These are phyloP conservation scores for Amblyornis subalaris DNA, from an alignment of 2,113 vertebrate species.

Conservation along the genomic window DNA sequence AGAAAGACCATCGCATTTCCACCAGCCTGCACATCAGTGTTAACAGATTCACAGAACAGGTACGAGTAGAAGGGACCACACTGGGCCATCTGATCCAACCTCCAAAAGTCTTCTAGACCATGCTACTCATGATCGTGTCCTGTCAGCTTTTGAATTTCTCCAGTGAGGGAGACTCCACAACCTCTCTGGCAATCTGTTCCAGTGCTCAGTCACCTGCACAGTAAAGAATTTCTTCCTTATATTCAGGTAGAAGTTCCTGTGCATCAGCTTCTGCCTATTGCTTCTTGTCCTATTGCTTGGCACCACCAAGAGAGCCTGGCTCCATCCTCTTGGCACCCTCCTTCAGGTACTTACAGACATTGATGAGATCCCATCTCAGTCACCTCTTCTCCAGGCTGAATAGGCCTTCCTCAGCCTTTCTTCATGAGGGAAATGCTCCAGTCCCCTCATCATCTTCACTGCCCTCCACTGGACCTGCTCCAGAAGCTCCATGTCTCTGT, in stretches of 20 bases:
- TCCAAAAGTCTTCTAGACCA: background rate
- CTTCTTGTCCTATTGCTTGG: background rate
- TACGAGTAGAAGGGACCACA: background rate
- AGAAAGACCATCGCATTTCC: background rate
- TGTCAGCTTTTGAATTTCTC: background rate
- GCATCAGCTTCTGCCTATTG: background rate
- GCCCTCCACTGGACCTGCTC: background rate
- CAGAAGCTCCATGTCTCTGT: background rate
- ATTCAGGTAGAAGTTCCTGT: background rate
- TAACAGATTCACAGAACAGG: accelerated
- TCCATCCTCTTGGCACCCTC: background rate
- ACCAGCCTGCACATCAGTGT: accelerated
- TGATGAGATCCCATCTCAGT: background rate
- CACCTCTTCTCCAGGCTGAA: background rate
- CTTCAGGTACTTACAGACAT: background rate
- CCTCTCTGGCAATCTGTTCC: background rate
- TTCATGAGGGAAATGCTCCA: background rate
- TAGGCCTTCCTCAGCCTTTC: background rate
- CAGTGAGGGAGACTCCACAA: background rate
- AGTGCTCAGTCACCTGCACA: background rate
- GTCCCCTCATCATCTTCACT: background rate
- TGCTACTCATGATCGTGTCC: background rate
- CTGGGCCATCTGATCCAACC: background rate
- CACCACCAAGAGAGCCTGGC: background rate
- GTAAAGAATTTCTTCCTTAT: background rate